Base-by-base conservation (phyloP, 2,888 invertebrate genomes). In the Pollenia griseotomentosa region DNA sequence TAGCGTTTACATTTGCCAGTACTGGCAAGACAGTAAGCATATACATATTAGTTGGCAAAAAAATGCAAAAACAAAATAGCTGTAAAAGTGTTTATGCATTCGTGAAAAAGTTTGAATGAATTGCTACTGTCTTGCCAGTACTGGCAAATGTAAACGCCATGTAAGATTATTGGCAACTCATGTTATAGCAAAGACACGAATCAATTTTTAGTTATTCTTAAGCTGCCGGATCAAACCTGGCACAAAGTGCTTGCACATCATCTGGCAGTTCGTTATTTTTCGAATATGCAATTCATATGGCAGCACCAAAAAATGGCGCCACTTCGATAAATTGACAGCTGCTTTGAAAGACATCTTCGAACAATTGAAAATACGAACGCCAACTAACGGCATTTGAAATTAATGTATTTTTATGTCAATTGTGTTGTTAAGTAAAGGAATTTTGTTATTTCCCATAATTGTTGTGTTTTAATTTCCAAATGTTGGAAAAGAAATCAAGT, bases 321-420 rank as follows among this genome's bases (percentile, higher is more conserved):
- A 79, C 19, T 80, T 81, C 46, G 48, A 77, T n/a, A 53, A 40
- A 74, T 53, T 87, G 83, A 87, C 83, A 87, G 83, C 75, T 87
- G 83, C 71, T 80, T 70, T 61, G 2, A 85, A 86, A 73, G 16
- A 70, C n/a, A 80, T 77, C 83, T 86, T 83, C 75, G 75, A 83
- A 83, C 70, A 80, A 86, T 86, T 86, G 80, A 61, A 83, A 61
- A 75, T 81, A 48, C 7, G 73, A 83, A 81, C 86, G 83, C 83
- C 57, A 81, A 65, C 59, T 81, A 87, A 84, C 86, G 86, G 81
- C 86, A 84, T 61, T 81, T 66, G 65, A 46, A 73, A 74, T 61
- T 46, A 68, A 73, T 77, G 66, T 63, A 5, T 55, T 68, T 82
- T 48, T 48, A 42, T 61, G 55, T 51, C 46, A 71, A 63, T 61